Conservation (phyloP, 92 coral and sea anemone species). For the Diadumene lineata region DNA sequence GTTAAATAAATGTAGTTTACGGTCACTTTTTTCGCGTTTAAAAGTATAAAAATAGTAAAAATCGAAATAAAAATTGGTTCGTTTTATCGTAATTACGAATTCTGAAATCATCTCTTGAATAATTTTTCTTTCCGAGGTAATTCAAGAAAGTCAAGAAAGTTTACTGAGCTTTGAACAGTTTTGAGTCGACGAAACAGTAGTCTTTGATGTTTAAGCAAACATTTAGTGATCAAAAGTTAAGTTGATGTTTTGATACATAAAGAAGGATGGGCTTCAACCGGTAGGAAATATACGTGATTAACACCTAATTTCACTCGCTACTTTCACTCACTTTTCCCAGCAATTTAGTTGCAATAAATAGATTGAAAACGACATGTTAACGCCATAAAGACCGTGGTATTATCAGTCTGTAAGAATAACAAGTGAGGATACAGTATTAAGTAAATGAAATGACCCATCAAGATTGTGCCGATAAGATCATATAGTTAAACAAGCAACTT, state of each 20-base stretch:
- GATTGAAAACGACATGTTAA: conserved; percentile 5
- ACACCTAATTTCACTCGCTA: conserved; percentile 6
- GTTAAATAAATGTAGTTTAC: no score
- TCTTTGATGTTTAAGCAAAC: conserved; percentile 3
- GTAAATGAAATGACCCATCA: background rate
- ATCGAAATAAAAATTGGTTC: no score
- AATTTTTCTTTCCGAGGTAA: no score
- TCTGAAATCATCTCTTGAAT: no score
- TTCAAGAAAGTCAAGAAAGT: background rate
- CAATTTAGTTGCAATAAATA: background rate
- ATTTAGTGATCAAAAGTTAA: background rate
- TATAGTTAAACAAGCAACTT: conserved; percentile 1
- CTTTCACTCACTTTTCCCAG: conserved; percentile 1
- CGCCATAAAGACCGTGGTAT: background rate
- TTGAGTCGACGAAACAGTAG: background rate
- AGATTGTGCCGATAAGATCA: background rate
- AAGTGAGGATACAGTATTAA: conserved; percentile 1
- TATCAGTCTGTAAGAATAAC: background rate
- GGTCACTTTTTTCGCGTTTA: no score
- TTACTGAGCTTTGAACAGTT: background rate
- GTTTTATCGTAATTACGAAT: no score
- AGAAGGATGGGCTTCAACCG: background rate
- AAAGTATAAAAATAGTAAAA: no score
- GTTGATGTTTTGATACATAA: conserved; percentile 1
- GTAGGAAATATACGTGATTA: conserved; percentile 5